Evolutionary conservation across 2,797 vertebrate species (phyloP).

Genomic region (Oreochromis mossambicus): DNA sequence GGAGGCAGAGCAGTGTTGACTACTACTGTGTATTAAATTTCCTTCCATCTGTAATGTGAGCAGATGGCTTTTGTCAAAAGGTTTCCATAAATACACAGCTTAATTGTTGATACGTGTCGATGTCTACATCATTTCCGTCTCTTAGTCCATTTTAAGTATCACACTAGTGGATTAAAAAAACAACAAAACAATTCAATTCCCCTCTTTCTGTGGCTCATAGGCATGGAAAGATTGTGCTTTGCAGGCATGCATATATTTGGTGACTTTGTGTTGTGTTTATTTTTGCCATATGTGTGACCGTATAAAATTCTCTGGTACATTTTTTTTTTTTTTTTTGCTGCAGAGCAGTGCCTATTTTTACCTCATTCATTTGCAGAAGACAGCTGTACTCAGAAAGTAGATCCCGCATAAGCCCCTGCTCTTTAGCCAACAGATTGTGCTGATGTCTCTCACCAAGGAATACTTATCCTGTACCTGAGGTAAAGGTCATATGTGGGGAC

Average conservation of each 20-base stretch:
- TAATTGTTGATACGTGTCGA: background rate
- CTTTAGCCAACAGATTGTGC: constrained; percentile 31
- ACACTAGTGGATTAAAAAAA: background rate
- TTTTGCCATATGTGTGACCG: background rate
- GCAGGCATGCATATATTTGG: background rate
- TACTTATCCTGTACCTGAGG: constrained; percentile 28
- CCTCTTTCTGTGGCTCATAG: background rate
- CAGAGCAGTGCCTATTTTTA: constrained; percentile 13
- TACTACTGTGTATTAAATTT: constrained; percentile 27
- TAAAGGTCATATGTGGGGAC: constrained; percentile 52
- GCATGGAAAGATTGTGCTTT: background rate
- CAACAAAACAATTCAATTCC: background rate
- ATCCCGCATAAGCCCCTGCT: constrained; percentile 21
- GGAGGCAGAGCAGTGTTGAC: constrained; percentile 15
- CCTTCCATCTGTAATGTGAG: constrained; percentile 19
- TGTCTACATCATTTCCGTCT: background rate
- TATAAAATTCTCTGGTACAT: background rate
- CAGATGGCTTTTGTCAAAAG: background rate
- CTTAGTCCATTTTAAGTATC: background rate
- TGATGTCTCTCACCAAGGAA: constrained; percentile 35
- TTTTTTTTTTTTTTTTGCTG: background rate
- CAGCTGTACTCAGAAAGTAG: constrained; percentile 11
- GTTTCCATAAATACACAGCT: background rate
- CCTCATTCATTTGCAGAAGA: background rate
- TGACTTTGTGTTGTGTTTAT: background rate